These are phyloP conservation scores for Equus przewalskii DNA, from an alignment of 2,113 vertebrate species.

Conservation along the genomic window DNA sequence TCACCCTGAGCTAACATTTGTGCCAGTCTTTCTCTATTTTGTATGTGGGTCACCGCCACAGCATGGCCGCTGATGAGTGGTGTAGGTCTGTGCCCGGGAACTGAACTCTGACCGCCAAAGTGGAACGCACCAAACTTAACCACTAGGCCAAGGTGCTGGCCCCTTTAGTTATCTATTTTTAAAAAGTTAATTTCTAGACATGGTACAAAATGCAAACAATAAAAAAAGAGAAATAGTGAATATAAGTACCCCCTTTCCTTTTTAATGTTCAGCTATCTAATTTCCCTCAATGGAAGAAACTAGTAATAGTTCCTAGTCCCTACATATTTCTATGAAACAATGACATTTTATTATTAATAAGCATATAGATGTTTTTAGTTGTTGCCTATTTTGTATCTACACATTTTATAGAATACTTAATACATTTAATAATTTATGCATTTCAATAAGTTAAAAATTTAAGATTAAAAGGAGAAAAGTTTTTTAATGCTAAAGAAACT, in stretches of 20 bases:
- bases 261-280: neutral
- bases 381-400: neutral
- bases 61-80: no score
- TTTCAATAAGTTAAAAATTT: slow-evolving; percentile 24
- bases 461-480: neutral
- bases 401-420: neutral
- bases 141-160: no score
- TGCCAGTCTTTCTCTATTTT: no score
- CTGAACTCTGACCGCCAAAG: no score
- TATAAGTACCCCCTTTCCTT: neutral
- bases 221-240: neutral
- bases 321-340: neutral
- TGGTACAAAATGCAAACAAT: neutral
- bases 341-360: slow-evolving; percentile 20
- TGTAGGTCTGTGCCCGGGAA: no score
- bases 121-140: no score
- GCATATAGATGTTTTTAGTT: neutral
- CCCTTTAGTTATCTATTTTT: neutral
- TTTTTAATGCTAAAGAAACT: neutral
- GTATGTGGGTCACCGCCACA: no score
- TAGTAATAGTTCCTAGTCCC: neutral
- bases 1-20: no score
- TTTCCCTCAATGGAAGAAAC: neutral
- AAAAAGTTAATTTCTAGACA: neutral
- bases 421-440: neutral